Percentiles rank a stretch among this genome's conserved stretches.
phyloP scores from a whole-genome alignment of 2,113 vertebrate species.

The Calidris pugnax region DNA sequence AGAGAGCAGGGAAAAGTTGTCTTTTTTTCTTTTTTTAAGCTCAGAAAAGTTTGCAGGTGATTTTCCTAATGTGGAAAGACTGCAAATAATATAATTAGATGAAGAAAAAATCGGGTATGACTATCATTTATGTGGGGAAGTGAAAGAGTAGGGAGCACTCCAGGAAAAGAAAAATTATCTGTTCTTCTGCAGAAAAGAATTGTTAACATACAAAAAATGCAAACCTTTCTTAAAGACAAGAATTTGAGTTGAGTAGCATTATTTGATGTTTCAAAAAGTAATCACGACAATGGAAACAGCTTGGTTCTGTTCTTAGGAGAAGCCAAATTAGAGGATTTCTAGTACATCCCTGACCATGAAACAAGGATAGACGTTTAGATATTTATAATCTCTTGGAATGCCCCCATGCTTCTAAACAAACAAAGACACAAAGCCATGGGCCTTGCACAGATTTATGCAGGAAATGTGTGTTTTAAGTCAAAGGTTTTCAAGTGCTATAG shows the following conservation, averaged over 20 bases:
- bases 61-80: neutral
- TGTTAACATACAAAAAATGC: neutral
- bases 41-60: neutral
- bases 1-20: neutral
- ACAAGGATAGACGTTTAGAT: neutral
- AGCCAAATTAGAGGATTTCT: neutral
- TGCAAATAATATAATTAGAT: neutral
- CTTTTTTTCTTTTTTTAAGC: neutral
- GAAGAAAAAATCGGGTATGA: neutral
- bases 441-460: neutral
- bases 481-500: neutral
- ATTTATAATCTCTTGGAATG: neutral
- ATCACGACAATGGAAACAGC: neutral
- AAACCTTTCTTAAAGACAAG: neutral
- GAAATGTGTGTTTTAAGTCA: neutral
- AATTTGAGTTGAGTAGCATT: neutral
- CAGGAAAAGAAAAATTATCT: neutral
- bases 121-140: neutral
- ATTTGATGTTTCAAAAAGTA: neutral
- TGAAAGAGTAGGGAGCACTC: neutral
- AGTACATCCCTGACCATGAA: neutral
- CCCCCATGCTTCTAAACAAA: neutral
- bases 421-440: neutral
- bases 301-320: neutral
- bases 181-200: neutral